Conservation (phyloP, 1,140 invertebrate species). For the Anastrepha ludens region DNA sequence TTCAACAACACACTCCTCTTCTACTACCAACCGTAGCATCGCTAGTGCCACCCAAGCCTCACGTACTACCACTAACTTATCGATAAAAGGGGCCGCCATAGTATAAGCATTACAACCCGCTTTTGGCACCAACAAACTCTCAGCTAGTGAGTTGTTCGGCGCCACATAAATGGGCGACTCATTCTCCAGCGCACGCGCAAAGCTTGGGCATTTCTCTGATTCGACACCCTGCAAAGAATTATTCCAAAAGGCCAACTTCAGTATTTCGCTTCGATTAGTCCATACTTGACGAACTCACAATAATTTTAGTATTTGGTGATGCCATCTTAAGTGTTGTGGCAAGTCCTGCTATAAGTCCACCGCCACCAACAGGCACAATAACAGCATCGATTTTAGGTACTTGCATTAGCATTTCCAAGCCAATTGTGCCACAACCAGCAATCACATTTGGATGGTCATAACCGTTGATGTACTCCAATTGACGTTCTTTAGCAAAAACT, state of each 20-base stretch:
- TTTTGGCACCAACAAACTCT: slow-evolving; percentile 4
- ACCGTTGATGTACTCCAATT: slow-evolving; percentile 11
- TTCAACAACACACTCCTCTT: slow-evolving; percentile 23
- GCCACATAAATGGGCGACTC: not conserved
- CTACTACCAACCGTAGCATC: not conserved
- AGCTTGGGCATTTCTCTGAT: not conserved
- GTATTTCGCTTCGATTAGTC: no score
- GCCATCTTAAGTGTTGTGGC: slow-evolving; percentile 80
- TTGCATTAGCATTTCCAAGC: slow-evolving; percentile 12
- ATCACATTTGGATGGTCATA: slow-evolving; percentile 3
- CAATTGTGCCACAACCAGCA: slow-evolving; percentile 14
- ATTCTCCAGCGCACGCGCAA: not conserved
- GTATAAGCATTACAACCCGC: not conserved
- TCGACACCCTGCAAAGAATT: not conserved
- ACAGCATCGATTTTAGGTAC: slow-evolving; percentile 1
- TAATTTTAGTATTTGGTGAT: slow-evolving; percentile 5
- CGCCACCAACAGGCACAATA: slow-evolving; percentile 90
- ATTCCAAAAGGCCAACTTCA: no score
- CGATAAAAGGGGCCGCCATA: not conserved
- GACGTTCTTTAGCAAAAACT: not conserved
- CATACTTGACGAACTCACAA: not conserved
- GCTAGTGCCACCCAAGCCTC: slow-evolving; percentile 14
- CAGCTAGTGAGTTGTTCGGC: not conserved
- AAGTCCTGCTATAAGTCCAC: slow-evolving; percentile 88
- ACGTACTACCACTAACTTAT: not conserved